Evolutionary conservation across 2,113 vertebrate genomes (phyloP).

Genomic region (Conger conger): DNA sequence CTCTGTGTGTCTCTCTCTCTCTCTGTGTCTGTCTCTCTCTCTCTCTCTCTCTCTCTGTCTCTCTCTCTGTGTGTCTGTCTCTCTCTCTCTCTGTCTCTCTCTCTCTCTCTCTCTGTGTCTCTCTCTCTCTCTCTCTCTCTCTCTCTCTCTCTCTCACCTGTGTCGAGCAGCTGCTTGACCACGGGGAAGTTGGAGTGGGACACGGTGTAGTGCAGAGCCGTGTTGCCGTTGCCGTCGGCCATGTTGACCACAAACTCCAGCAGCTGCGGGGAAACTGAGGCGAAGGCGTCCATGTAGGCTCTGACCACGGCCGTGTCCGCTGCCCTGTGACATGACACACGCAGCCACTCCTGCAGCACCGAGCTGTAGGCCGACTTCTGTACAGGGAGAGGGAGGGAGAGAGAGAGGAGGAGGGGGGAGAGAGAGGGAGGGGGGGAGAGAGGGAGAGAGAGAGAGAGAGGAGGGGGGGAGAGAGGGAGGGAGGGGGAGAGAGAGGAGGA

Average conservation of each 20-base stretch:
- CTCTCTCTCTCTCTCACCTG: conserved; percentile 63
- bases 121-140: no score
- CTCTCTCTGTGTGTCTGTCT: no score
- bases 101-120: no score
- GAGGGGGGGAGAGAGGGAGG: no score
- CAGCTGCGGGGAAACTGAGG: conserved; percentile 75
- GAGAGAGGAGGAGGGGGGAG: neutral
- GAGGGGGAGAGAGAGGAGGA: neutral
- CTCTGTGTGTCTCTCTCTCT: no score
- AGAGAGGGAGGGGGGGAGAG: neutral
- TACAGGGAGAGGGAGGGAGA: conserved; percentile 27
- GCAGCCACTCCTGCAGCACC: conserved; percentile 86
- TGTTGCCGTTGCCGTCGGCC: conserved; percentile 85
- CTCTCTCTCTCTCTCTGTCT: no score
- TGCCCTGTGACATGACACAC: conserved; percentile 80
- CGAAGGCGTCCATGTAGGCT: conserved; percentile 75
- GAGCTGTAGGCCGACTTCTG: conserved; percentile 79
- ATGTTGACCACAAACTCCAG: conserved; percentile 88
- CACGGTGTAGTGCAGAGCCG: conserved; percentile 86
- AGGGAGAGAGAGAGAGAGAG: neutral
- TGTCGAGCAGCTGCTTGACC: conserved; percentile 81
- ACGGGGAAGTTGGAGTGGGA: conserved; percentile 89
- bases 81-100: no score
- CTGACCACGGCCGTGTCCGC: conserved; percentile 75
- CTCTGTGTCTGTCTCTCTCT: neutral